Evolutionary conservation across 2,113 vertebrate genomes (phyloP), one percentile per base, ranked within the genome.

Genomic region (Mastomys coucha): DNA sequence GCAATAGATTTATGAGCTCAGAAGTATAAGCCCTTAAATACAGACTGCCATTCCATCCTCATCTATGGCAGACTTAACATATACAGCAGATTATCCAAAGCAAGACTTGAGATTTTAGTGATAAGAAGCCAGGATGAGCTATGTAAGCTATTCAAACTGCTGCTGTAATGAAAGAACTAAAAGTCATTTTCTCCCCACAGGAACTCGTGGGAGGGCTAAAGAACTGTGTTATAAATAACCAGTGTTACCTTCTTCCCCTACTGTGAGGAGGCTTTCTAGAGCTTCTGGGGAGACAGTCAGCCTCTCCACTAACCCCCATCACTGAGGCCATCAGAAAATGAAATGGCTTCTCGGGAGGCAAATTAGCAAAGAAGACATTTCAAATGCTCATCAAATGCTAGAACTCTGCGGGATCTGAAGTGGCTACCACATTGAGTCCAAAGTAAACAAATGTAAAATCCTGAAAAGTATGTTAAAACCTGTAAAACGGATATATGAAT

Each of bases 361-460:
- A 94, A 85, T 87, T 94, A 95, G 72, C 49, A 65, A 91, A 81
- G 39, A 80, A 92, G 93, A 65, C 24, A 89, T 89, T 92, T 90
- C 76, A 93, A 96, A 94, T 89, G 51, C 4, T 87, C 11, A 95
- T 72, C 77, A n/a, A 67, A 60, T 6, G 36, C 78, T 88, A 81
- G 91, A 97, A 76, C 31, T 93, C 91, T 78, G 10, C 36, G 17
- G 94, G 53, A 87, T 82, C 53, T 87, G 67, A 96, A 93, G 77
- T 91, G 56, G 69, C 39, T 77, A 69, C 88, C 58, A 56, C 24
- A 86, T 93, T 92, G 77, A 94, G 5, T 33, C n/a, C n/a, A 73
- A 93, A 93, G 33, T 80, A 96, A 89, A 85, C 58, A 85, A 91
- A 69, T 39, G 75, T 56, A 70, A 96, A 93, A 89, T 78, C 75